Percentiles rank a stretch among this genome's conserved stretches.
phyloP scores from a whole-genome alignment of 2,113 vertebrate species.

The Camelus bactrianus region DNA sequence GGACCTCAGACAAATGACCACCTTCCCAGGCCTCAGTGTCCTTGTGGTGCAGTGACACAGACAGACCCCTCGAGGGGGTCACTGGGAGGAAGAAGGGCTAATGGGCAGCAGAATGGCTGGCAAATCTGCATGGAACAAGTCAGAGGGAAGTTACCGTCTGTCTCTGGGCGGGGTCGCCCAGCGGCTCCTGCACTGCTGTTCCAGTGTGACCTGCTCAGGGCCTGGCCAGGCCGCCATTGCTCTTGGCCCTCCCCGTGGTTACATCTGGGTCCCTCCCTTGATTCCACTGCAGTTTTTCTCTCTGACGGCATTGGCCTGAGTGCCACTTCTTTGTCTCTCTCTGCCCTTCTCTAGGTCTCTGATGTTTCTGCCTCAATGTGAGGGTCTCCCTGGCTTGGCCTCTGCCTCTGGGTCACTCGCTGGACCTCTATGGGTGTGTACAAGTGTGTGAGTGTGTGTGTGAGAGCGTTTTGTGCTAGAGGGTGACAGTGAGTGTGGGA shows the following conservation, averaged over 20 bases:
- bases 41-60: not conserved
- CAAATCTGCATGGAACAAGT: not conserved
- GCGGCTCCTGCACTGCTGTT: not conserved
- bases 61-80: no score
- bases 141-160: fast-evolving
- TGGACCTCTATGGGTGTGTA: not conserved
- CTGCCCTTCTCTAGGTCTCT: not conserved
- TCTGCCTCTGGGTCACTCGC: not conserved
- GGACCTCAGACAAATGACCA: not conserved
- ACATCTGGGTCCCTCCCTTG: not conserved
- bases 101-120: not conserved
- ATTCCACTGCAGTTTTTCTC: no score
- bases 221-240: fast-evolving
- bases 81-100: not conserved
- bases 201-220: fast-evolving
- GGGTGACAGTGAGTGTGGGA: not conserved
- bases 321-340: not conserved
- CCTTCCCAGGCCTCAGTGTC: not conserved
- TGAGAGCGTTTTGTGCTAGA: no score
- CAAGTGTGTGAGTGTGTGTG: not conserved
- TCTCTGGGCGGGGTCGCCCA: fast-evolving
- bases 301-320: fast-evolving
- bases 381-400: not conserved
- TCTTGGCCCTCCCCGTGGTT: fast-evolving
- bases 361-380: not conserved